Evolutionary conservation across 2,113 vertebrate genomes (phyloP).

Genomic region (Aix galericulata): DNA sequence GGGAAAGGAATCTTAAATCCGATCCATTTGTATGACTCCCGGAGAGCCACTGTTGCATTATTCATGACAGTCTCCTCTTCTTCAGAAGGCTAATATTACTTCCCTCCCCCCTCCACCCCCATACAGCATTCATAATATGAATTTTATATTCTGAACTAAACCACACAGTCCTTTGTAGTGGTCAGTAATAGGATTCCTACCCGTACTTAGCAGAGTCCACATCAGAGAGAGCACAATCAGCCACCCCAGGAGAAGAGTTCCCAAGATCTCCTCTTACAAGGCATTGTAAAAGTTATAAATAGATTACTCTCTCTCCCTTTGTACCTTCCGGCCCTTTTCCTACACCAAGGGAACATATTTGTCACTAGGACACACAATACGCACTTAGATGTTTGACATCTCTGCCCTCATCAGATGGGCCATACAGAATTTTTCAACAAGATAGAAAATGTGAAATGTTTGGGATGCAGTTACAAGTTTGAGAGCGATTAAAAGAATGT

Average conservation of each 20-base stretch:
- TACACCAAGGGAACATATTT: conserved; percentile 68
- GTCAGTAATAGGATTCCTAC: conserved; percentile 70
- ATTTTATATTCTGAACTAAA: conserved; percentile 73
- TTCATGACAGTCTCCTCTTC: conserved; percentile 66
- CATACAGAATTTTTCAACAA: conserved; percentile 22
- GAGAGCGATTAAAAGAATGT: conserved; percentile 31
- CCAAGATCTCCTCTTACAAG: conserved; percentile 82
- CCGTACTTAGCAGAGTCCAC: conserved; percentile 61
- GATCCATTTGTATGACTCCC: conserved; percentile 62
- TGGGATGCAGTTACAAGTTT: conserved; percentile 51
- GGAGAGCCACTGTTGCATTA: conserved; percentile 71
- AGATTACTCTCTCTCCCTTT: conserved; percentile 70
- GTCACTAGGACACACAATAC: conserved; percentile 73
- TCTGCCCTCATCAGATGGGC: conserved; percentile 66
- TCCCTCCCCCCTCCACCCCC: conserved; percentile 44
- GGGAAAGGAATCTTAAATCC: conserved; percentile 69
- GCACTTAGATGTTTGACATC: conserved; percentile 66
- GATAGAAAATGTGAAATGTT: conserved; percentile 35
- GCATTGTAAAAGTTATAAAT: conserved; percentile 73
- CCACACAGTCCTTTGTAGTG: conserved; percentile 69
- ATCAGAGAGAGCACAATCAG: conserved; percentile 69
- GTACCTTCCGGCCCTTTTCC: conserved; percentile 54
- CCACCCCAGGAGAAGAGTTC: conserved; percentile 76
- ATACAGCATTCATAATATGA: conserved; percentile 74
- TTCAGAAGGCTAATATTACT: conserved; percentile 74